Conservation (phyloP, 1,140 invertebrate species). For the Wiebesia pumilae region DNA sequence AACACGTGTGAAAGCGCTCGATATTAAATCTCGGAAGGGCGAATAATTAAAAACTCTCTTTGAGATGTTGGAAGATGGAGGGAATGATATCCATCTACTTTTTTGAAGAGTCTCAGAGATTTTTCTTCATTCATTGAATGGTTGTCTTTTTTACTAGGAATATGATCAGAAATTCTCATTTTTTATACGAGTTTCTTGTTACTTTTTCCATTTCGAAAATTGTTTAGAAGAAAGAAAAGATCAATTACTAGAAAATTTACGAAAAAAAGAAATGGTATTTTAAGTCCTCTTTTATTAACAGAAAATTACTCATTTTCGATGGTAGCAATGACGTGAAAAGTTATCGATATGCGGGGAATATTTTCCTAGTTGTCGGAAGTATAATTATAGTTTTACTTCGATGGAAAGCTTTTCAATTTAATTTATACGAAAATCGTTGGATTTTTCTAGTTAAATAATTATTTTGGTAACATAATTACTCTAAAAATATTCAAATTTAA, state of each 20-base stretch:
- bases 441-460: background rate
- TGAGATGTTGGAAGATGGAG: background rate
- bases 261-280: too few relatives aligned
- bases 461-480: background rate
- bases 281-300: too few relatives aligned
- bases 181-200: background rate
- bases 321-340: too few relatives aligned
- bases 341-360: background rate
- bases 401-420: background rate
- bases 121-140: too few relatives aligned
- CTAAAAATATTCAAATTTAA: background rate
- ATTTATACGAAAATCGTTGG: background rate
- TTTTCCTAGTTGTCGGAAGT: background rate
- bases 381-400: background rate
- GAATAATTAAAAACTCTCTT: conserved; percentile 68
- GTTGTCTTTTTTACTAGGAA: background rate
- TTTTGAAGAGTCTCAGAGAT: background rate
- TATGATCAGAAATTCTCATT: background rate
- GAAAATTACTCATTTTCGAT: too few relatives aligned
- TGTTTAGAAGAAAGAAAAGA: too few relatives aligned
- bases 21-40: conserved; percentile 67
- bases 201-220: background rate
- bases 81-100: background rate
- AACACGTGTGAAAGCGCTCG: conserved; percentile 67
- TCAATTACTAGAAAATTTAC: too few relatives aligned